Evolutionary conservation across 1,140 invertebrate genomes (phyloP), one percentile per base, ranked within the genome.

Genomic region (Brachionus paranguensis): DNA sequence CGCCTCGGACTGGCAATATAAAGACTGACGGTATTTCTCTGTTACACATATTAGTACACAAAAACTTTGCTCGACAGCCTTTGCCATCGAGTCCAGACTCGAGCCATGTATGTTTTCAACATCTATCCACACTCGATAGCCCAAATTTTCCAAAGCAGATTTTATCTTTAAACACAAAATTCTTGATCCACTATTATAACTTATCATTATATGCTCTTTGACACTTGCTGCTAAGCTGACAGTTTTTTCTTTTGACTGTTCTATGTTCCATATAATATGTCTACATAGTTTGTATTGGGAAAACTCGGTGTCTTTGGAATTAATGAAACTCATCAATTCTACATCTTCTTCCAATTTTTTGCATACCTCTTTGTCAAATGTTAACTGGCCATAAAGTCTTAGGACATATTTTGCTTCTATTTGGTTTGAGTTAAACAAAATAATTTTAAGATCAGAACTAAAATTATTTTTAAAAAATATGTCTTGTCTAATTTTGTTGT

Each of bases 11-110:
- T 85, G 85, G 85, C 89, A 89, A 84, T 85, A 88, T 33, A 88
- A 86, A 81, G 87, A 88, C 41, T 87, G 86, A 70, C 88, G 88
- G 85, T 89, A 89, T 78, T 86, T 87, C 83, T 89, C 86, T 27
- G 88, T 88, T 85, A 89, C 87, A 85, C 88, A 87, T 0, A 89
- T 84, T 7, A 89, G 65, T 2, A 89, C 85, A 10, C 89, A 86
- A 65, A 86, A 84, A 1, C 88, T 86, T 29, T 87, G 86, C 76
- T 89, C 89, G 7, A 89, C 88, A 12, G 88, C 89, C 29, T 87
- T 84, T 1, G 89, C 88, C 89, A 89, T 89, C 29, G 88, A 87
- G 65, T 89, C 87, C 20, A 89, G 68, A 27, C 88, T 89, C 2
- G 88, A 85, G 50, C 65, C 72, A 68, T 83, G 85, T 84, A 86